Base-by-base conservation (phyloP, 2,888 invertebrate species). In the Endotricha flammealis region DNA sequence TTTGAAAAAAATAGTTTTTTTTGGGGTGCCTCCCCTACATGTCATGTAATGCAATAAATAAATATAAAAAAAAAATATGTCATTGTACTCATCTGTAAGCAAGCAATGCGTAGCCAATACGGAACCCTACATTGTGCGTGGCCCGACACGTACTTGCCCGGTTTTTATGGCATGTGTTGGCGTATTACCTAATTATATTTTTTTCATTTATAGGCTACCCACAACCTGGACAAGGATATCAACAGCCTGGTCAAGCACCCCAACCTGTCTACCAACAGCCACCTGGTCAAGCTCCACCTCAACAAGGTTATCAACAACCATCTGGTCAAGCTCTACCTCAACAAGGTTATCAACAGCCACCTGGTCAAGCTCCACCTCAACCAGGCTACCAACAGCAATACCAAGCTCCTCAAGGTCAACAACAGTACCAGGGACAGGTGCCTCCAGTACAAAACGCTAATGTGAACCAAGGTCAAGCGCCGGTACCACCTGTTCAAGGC, bases 251-350 rank as follows among this genome's bases (percentile, higher is more conserved):
- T 4, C 42, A 41, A 17, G 22, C 8, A 5, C 41, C 54, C 0
- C 51, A 48, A 3, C 50, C 44, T 39, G 53, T 48, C 1, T 71
- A 68, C 16, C 67, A 55, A 13, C 61, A 59, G 23, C 57, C 63
- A 20, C 52, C 45, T n/a, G 38, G 33, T 7, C 45, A 49, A 30
- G 17, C 36, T 24, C 39, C n/a, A n/a, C n/a, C 46, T 10, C 50
- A 46, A n/a, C 48, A 50, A 30, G 30, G n/a, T 9, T 16, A 16
- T 6, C 42, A 41, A 34, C 44, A 36, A 1, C 41, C 39, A 10
- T 27, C 29, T n/a, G 22, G 12, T n/a, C 43, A 38, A 9, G 36
- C 27, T 7, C 37, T 28, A 5, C 33, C 16, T 3, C 41, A 25
- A 11, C 11, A 58, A 42, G 16, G 16, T 3, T 6, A 16, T 3